Percentiles rank a stretch among this genome's conserved stretches.
Conservation (phyloP, 1,140 invertebrate species). For the Euura lappo region DNA sequence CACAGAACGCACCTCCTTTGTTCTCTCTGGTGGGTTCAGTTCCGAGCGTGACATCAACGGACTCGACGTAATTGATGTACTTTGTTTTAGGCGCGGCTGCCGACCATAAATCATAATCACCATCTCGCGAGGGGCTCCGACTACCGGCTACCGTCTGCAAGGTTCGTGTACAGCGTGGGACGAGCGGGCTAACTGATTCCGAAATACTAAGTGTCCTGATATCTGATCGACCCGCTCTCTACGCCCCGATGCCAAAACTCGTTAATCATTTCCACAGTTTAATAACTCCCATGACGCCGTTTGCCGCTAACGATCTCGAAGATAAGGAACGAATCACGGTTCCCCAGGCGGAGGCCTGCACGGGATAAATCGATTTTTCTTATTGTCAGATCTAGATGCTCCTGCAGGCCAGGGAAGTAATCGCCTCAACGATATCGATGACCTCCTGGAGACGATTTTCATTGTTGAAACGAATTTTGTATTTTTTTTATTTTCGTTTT, state of each 20-base stretch:
- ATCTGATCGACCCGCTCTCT: constrained; percentile 20
- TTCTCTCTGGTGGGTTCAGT: background rate
- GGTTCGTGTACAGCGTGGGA: background rate
- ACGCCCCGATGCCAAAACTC: constrained; percentile 11
- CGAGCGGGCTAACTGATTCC: constrained; percentile 26
- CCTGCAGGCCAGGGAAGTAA: too few relatives aligned
- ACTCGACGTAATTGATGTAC: constrained; percentile 30
- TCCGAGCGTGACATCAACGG: constrained; percentile 17
- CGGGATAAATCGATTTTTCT: too few relatives aligned
- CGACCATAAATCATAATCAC: constrained; percentile 30
- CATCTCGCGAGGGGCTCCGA: constrained; percentile 5
- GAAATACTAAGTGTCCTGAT: constrained; percentile 28
- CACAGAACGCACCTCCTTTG: background rate
- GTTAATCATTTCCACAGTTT: constrained; percentile 27
- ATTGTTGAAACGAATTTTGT: too few relatives aligned
- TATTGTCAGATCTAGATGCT: too few relatives aligned
- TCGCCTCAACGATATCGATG: too few relatives aligned
- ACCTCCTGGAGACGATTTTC: too few relatives aligned
- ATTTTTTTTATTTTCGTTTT: too few relatives aligned
- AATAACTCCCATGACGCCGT: constrained; percentile 19
- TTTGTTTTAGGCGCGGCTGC: constrained; percentile 22
- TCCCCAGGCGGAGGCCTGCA: too few relatives aligned
- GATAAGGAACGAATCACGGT: too few relatives aligned
- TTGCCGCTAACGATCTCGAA: too few relatives aligned
- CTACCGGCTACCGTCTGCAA: background rate